Base-by-base conservation (phyloP, 2,113 vertebrate genomes). In the Anoplopoma fimbria region DNA sequence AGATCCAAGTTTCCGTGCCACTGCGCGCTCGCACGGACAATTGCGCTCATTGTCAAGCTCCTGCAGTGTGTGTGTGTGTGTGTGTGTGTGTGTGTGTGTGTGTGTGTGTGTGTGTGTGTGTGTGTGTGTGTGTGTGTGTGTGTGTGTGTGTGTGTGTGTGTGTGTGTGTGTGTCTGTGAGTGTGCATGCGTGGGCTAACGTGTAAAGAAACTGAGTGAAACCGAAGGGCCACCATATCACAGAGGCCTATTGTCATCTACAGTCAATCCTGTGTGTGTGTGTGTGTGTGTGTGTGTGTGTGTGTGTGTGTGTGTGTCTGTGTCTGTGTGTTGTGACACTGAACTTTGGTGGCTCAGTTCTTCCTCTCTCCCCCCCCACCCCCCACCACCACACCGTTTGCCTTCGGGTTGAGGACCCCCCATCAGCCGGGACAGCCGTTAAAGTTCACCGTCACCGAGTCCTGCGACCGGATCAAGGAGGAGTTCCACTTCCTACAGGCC, bases 391-490 rank as follows among this genome's bases (percentile, higher is more conserved):
- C 65, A 81, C 61, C 73, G 29, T 76, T 77, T 84, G 87, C 78
- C 57, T 83, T 90, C 31, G 82, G 69, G 42, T 87, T 29, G 93
- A 97, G 97, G 96, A 96, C 65, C 65, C 96, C 96, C 69, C 97
- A 97, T 86, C 97, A 98, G 95, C 97, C 97, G 88, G 97, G 97
- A 62, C 97, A 98, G 94, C 96, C 96, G 77, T 97, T 98, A 94
- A 99, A 99, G 93, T 98, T 99, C 92, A 98, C 97, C 25, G 97
- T 98, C 88, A 96, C 96, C 58, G 97, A 99, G 90, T 97, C 97
- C 57, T 94, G 97, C 92, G 97, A 99, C 85, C 95, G 97, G 81
- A 99, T 99, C 92, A 98, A 99, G 81, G 97, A 99, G 92, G 97
- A 98, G 93, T 98, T 98, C 92, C 97, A 98, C 95, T 98, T 99